Evolutionary conservation across 37 sponge, comb jelly and placozoan species (phyloP), one percentile per base, ranked within the genome.

Genomic region (Trichoplax adhaerens): DNA sequence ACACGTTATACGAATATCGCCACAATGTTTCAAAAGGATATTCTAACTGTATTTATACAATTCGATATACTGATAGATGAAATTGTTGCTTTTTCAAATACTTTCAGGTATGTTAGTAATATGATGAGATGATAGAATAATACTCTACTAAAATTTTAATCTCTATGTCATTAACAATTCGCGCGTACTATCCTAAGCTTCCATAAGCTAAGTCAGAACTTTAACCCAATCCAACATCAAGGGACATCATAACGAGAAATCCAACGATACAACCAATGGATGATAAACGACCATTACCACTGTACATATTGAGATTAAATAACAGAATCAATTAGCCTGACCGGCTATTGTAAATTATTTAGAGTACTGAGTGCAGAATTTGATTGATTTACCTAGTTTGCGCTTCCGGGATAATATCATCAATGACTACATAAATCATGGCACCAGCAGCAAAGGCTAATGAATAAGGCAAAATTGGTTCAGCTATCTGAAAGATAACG

Each of bases 371-470:
- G 12, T 12, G 12, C 62, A 60, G 8, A 12, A 8, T 8, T 12
- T n/a, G 10, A 60, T 12, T 12, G 4, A 78, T 77, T 57, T 55
- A 91, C 92, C 85, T 66, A 2, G 81, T 65, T 57, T 80, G 10
- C 5, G 85, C 77, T 59, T 95, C 96, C 10, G 96, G 96, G 0
- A 95, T 78, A 50, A 95, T 86, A 65, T 95, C 96, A 72, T 95
- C 86, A 1, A 80, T 71, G 5, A 95, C 96, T 50, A 95, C 96
- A 68, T 77, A 90, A 4, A 95, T 84, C 96, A 95, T 95, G 8
- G 96, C 96, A 54, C 96, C 96, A 59, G 91, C 96, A 52, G 96
- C 96, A 84, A 95, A 95, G n/a, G 96, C 76, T 47, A 95, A 80
- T 4, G 96, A 88, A 71, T 86, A 84, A 0, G 96, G 91, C 5